These are phyloP conservation scores for Actinemys pallida DNA, from an alignment of 2,113 vertebrate genomes.

Conservation along the genomic window DNA sequence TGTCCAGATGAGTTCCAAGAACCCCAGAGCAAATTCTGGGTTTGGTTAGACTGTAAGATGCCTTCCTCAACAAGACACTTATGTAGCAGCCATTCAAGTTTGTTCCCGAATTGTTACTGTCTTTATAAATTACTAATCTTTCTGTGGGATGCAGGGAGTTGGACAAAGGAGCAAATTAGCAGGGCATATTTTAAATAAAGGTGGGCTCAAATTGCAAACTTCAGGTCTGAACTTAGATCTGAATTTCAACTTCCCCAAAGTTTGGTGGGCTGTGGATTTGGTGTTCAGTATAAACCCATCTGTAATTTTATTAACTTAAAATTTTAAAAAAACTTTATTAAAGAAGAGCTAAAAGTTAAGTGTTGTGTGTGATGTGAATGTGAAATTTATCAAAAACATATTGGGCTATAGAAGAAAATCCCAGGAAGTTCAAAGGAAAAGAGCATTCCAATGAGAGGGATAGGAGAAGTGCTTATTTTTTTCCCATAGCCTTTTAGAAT, in stretches of 20 bases:
- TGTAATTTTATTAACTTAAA: no score
- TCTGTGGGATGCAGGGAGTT: neutral
- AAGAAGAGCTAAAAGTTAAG: no score
- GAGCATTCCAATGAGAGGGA: neutral
- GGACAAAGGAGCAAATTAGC: neutral
- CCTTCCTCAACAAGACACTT: neutral
- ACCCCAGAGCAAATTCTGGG: neutral
- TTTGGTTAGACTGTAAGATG: neutral
- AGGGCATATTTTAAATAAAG: neutral
- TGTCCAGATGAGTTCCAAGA: neutral
- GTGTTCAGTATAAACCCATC: no score
- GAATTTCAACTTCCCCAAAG: neutral
- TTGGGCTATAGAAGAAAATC: neutral
- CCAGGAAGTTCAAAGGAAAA: neutral
- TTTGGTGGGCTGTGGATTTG: no score
- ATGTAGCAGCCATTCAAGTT: fast-evolving
- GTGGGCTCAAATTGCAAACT: neutral
- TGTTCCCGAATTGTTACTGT: neutral
- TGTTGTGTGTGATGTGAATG: neutral
- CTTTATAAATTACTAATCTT: neutral
- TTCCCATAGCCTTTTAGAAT: no score
- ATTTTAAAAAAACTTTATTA: no score
- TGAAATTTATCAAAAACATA: neutral
- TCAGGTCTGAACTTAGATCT: neutral
- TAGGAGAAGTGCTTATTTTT: neutral